phyloP scores from a whole-genome alignment of 2,797 vertebrate genomes.

The Telmatherina bonti region DNA sequence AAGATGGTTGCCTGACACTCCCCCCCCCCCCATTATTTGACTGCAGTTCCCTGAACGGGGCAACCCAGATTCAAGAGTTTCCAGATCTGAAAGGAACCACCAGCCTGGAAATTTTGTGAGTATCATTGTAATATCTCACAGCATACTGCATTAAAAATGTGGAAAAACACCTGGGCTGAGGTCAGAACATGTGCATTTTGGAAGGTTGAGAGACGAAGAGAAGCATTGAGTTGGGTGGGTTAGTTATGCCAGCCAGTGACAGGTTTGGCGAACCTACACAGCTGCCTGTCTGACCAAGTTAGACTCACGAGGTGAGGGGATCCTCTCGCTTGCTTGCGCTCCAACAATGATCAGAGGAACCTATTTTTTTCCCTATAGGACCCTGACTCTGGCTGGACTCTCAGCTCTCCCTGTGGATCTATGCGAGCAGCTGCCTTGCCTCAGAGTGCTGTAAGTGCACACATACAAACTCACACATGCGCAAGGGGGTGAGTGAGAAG shows the following conservation, averaged over 20 bases:
- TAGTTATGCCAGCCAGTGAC: slow-evolving; percentile 58
- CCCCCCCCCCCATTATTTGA: slow-evolving; percentile 25
- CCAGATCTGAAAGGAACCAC: slow-evolving; percentile 95
- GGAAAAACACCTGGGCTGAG: slow-evolving; percentile 13
- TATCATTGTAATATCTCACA: slow-evolving; percentile 45
- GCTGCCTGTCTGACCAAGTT: slow-evolving; percentile 62
- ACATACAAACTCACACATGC: slow-evolving; percentile 15
- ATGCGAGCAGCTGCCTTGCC: slow-evolving; percentile 92
- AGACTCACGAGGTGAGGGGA: slow-evolving; percentile 50
- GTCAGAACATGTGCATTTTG: slow-evolving; percentile 39
- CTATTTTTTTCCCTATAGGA: slow-evolving; percentile 79
- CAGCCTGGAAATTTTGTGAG: slow-evolving; percentile 95
- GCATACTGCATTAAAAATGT: slow-evolving; percentile 20
- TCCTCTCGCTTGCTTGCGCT: slow-evolving; percentile 59
- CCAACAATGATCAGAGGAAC: slow-evolving; percentile 65
- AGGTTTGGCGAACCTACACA: slow-evolving; percentile 61
- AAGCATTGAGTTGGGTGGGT: slow-evolving; percentile 37
- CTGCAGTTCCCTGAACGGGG: slow-evolving; percentile 92
- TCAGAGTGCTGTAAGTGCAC: slow-evolving; percentile 92
- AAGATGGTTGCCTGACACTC: slow-evolving; percentile 52
- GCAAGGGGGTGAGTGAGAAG: slow-evolving; percentile 19
- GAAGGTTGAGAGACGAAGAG: slow-evolving; percentile 25
- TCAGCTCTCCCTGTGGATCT: slow-evolving; percentile 88
- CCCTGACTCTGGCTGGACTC: slow-evolving; percentile 91
- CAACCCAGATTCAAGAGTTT: slow-evolving; percentile 90